Conservation (phyloP, 53 echinoderm and acorn worm genomes). For the Patiria pectinifera region DNA sequence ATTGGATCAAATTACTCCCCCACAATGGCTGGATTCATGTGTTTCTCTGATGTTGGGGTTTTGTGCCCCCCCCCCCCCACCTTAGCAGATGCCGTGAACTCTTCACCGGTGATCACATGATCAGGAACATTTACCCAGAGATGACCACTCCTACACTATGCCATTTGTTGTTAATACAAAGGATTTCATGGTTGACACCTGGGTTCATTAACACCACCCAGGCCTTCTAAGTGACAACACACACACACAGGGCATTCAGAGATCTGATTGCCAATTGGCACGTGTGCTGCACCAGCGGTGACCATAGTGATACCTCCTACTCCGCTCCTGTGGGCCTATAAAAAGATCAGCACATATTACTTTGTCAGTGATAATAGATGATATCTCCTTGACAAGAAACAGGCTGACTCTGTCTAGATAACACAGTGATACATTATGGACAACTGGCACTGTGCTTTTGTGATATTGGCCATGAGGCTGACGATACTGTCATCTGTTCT, state of each 20-base stretch:
- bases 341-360: conserved; percentile 45
- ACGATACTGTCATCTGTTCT: conserved; percentile 9
- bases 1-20: conserved; percentile 1
- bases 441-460: background rate
- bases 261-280: conserved; percentile 49
- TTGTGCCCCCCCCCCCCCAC: background rate
- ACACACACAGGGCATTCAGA: conserved; percentile 7
- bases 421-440: background rate
- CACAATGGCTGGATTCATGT: conserved; percentile 19
- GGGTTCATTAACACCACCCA: conserved; percentile 15
- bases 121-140: background rate
- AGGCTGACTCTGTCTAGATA: background rate
- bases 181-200: background rate
- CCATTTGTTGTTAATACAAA: background rate
- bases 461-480: background rate
- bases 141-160: background rate
- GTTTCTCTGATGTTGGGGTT: background rate
- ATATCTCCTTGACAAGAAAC: conserved; percentile 30
- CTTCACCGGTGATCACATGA: background rate
- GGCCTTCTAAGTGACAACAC: conserved; percentile 13
- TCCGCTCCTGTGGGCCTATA: conserved; percentile 7
- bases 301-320: conserved; percentile 20
- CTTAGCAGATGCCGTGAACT: background rate
- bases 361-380: conserved; percentile 49
- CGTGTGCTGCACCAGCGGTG: background rate